phyloP scores from a whole-genome alignment of 2,113 vertebrate genomes.

The Sander vitreus region DNA sequence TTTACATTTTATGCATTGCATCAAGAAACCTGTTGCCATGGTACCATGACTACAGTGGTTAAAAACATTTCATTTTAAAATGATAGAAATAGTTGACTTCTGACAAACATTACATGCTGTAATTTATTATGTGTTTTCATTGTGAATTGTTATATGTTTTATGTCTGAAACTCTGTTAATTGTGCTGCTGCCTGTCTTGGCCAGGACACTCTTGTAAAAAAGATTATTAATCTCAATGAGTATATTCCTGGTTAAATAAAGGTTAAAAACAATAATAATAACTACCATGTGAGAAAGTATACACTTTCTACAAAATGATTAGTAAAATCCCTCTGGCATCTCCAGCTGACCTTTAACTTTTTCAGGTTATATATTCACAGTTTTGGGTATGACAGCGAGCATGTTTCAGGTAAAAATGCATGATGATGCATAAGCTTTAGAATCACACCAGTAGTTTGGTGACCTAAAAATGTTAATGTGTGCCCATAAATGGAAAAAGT shows the following conservation, averaged over 20 bases:
- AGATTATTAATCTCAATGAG: too few species aligned
- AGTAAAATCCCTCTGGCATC: neutral
- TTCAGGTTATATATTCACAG: neutral
- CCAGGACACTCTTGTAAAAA: too few species aligned
- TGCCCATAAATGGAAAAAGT: neutral
- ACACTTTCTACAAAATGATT: neutral
- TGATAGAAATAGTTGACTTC: neutral
- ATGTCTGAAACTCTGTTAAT: too few species aligned
- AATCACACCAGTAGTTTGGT: neutral
- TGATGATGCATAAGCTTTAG: neutral
- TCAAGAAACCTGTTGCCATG: neutral
- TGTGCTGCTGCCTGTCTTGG: too few species aligned
- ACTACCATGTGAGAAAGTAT: neutral
- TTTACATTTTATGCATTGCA: constrained; percentile 4
- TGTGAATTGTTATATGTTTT: too few species aligned
- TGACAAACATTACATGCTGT: too few species aligned
- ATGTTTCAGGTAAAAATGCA: neutral
- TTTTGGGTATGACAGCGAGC: neutral
- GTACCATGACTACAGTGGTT: neutral
- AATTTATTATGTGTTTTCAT: too few species aligned
- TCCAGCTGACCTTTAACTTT: neutral
- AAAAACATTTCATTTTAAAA: neutral
- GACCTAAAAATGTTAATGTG: neutral
- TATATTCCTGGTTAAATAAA: too few species aligned
- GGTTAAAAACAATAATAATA: neutral